Evolutionary conservation across 2,113 vertebrate genomes (phyloP).

Genomic region (Romanogobio albipinnatus): DNA sequence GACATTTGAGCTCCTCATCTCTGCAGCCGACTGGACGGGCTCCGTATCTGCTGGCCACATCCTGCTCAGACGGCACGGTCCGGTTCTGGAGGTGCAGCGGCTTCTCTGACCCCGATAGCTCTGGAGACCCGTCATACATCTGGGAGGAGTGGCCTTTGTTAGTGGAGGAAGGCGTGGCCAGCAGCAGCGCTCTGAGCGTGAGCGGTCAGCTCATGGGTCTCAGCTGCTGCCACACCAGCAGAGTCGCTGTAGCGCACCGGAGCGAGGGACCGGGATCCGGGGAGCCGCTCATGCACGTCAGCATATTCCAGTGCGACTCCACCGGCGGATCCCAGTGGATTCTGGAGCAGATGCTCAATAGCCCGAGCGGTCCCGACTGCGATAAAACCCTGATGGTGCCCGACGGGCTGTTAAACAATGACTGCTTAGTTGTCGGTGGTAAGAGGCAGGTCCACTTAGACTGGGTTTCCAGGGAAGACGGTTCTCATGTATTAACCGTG

Average conservation of each 20-base stretch:
- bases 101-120: slow-evolving; percentile 57
- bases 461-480: slow-evolving; percentile 98
- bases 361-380: slow-evolving; percentile 65
- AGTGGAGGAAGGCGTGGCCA: slow-evolving; percentile 86
- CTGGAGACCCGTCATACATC: slow-evolving; percentile 71
- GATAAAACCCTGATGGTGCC: slow-evolving; percentile 66
- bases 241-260: slow-evolving; percentile 90
- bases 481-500: slow-evolving; percentile 93
- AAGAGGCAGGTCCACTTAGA: slow-evolving; percentile 90
- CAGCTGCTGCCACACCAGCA: slow-evolving; percentile 94
- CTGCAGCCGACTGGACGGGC: slow-evolving; percentile 90
- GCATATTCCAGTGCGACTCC: slow-evolving; percentile 96
- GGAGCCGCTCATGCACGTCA: slow-evolving; percentile 82
- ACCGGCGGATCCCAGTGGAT: slow-evolving; percentile 95
- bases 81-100: slow-evolving; percentile 92
- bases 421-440: slow-evolving; percentile 63
- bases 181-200: slow-evolving; percentile 82
- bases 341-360: slow-evolving; percentile 88
- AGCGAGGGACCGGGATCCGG: slow-evolving; percentile 64
- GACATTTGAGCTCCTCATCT: slow-evolving; percentile 93
- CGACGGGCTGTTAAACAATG: slow-evolving; percentile 49
- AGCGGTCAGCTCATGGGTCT: slow-evolving; percentile 85
- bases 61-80: slow-evolving; percentile 93
- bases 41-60: slow-evolving; percentile 93
- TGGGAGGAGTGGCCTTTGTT: slow-evolving; percentile 97